Percentiles rank a stretch among this genome's conserved stretches.
Conservation (phyloP, 2,888 invertebrate genomes). For the Clivina fossor region DNA sequence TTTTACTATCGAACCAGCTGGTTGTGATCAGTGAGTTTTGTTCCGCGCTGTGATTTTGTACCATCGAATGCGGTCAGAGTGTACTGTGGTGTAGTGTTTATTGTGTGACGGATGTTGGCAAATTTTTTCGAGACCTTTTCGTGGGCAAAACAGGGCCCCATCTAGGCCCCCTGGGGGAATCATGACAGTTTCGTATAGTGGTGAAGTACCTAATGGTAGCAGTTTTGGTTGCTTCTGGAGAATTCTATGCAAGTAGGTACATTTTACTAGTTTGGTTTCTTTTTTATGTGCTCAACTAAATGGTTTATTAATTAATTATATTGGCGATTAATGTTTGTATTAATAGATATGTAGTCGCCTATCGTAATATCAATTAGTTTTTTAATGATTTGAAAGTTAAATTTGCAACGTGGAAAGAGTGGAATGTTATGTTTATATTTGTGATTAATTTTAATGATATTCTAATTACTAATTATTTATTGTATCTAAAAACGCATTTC, state of each 20-base stretch:
- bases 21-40: background rate
- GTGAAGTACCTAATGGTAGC: conserved; percentile 89
- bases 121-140: conserved; percentile 9
- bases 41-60: background rate
- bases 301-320: too few relatives aligned
- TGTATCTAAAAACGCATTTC: too few relatives aligned
- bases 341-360: too few relatives aligned
- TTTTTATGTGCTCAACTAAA: too few relatives aligned
- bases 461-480: too few relatives aligned
- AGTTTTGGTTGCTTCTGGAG: conserved; percentile 92
- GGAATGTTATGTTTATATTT: too few relatives aligned
- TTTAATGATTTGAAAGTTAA: too few relatives aligned
- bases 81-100: background rate
- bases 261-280: too few relatives aligned
- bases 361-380: too few relatives aligned
- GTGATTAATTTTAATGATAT: too few relatives aligned
- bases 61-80: conserved; percentile 1
- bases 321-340: too few relatives aligned
- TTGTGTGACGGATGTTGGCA: conserved; percentile 1
- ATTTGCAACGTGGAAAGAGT: too few relatives aligned
- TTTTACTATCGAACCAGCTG: background rate
- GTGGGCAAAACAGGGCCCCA: conserved; percentile 10
- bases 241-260: conserved; percentile 84
- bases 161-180: conserved; percentile 27
- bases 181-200: conserved; percentile 90